phyloP scores from a whole-genome alignment of 2,797 vertebrate species.

The Sebastes reedi region DNA sequence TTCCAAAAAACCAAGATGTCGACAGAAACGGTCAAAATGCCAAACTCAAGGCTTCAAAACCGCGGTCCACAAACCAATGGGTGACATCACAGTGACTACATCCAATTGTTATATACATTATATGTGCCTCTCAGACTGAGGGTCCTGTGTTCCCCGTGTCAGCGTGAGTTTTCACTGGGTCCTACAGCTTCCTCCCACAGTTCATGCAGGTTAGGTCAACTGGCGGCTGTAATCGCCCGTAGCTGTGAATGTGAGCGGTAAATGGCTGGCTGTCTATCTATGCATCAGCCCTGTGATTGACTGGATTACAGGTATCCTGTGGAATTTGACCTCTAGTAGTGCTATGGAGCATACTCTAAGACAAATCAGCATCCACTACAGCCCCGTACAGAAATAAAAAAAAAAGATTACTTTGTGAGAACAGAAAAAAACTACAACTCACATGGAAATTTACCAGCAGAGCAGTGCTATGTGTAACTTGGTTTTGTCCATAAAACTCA shows the following conservation, averaged over 20 bases:
- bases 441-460: not conserved
- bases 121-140: too few relatives aligned
- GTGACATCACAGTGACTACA: too few relatives aligned
- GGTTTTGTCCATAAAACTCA: not conserved
- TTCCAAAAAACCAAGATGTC: too few relatives aligned
- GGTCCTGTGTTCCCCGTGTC: too few relatives aligned
- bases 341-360: not conserved
- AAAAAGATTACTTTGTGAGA: not conserved
- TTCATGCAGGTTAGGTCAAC: too few relatives aligned
- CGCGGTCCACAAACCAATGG: not conserved
- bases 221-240: too few relatives aligned
- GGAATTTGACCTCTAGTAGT: not conserved
- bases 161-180: too few relatives aligned
- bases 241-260: not conserved
- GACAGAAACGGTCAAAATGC: too few relatives aligned
- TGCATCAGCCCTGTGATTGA: not conserved
- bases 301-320: not conserved
- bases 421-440: not conserved
- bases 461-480: not conserved
- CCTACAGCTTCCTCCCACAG: too few relatives aligned
- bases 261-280: not conserved
- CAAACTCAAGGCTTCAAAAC: not conserved
- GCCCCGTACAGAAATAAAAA: not conserved
- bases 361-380: not conserved
- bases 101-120: too few relatives aligned